phyloP scores from a whole-genome alignment of 2,797 vertebrate genomes.

The Tarsius wallacei region DNA sequence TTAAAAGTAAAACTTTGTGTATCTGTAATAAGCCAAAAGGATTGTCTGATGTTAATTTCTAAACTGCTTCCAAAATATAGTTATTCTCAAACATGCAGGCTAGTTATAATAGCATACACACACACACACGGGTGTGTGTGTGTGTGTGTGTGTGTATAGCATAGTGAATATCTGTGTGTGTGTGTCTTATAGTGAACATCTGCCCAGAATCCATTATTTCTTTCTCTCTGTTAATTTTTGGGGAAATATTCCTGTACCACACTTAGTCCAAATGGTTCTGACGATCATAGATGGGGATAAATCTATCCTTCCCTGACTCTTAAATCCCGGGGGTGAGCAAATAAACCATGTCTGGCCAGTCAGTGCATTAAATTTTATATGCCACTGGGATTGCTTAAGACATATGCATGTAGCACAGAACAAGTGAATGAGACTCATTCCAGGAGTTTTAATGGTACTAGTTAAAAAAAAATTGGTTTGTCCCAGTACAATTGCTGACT shows the following conservation, averaged over 20 bases:
- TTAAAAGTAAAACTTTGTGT: background rate
- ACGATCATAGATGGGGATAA: background rate
- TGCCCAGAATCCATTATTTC: background rate
- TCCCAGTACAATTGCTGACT: background rate
- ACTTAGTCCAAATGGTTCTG: background rate
- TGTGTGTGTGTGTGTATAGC: background rate
- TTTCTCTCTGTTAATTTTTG: background rate
- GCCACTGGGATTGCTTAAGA: background rate
- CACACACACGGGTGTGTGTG: too few relatives aligned
- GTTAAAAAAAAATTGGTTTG: background rate
- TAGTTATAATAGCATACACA: background rate
- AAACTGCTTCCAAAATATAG: constrained; percentile 41
- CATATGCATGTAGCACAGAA: background rate
- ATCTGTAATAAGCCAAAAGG: background rate
- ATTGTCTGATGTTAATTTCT: constrained; percentile 32
- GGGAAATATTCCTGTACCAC: background rate
- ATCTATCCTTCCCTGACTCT: background rate
- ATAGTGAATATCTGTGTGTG: background rate
- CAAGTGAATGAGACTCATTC: background rate
- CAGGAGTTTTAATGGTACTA: background rate
- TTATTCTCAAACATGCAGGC: background rate
- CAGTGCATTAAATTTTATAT: background rate
- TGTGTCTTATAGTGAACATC: background rate
- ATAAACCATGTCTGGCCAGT: background rate
- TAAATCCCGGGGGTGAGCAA: background rate